Conservation (phyloP, 2,113 vertebrate genomes). For the Gnathonemus echidnorhynchus region DNA sequence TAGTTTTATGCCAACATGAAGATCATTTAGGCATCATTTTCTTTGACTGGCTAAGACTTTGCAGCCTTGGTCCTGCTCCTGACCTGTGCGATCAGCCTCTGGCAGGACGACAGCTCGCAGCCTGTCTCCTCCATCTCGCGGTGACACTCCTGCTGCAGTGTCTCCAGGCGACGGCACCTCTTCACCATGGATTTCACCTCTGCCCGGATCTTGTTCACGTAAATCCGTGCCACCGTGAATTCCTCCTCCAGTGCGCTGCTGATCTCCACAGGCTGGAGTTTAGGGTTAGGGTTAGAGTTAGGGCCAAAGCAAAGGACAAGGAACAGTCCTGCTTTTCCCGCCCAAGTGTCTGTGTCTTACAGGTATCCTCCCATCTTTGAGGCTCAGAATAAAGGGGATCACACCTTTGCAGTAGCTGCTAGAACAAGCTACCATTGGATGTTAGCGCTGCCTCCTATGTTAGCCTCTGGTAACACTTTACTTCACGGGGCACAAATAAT, state of each 20-base stretch:
- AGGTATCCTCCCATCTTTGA: neutral
- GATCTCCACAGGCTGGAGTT: slow-evolving; percentile 77
- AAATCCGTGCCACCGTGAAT: slow-evolving; percentile 85
- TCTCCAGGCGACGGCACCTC: slow-evolving; percentile 83
- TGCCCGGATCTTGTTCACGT: slow-evolving; percentile 91
- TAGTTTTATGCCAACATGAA: neutral
- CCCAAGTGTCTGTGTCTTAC: neutral
- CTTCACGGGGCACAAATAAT: neutral
- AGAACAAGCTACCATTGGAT: neutral
- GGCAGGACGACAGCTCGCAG: slow-evolving; percentile 84
- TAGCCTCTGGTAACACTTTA: neutral
- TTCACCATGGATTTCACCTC: slow-evolving; percentile 94
- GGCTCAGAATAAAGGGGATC: neutral
- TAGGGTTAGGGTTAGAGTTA: slow-evolving; percentile 23
- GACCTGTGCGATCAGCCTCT: slow-evolving; percentile 94
- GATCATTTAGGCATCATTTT: neutral
- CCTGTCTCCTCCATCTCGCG: slow-evolving; percentile 93
- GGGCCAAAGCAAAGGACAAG: neutral
- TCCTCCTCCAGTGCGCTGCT: slow-evolving; percentile 91
- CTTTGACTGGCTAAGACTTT: neutral
- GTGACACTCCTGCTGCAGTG: slow-evolving; percentile 84
- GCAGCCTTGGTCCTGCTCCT: neutral
- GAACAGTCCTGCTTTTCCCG: neutral
- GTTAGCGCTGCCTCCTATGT: neutral
- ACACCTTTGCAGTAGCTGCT: neutral